Evolutionary conservation across 1,140 invertebrate species (phyloP).

Genomic region (Nasonia giraulti): DNA sequence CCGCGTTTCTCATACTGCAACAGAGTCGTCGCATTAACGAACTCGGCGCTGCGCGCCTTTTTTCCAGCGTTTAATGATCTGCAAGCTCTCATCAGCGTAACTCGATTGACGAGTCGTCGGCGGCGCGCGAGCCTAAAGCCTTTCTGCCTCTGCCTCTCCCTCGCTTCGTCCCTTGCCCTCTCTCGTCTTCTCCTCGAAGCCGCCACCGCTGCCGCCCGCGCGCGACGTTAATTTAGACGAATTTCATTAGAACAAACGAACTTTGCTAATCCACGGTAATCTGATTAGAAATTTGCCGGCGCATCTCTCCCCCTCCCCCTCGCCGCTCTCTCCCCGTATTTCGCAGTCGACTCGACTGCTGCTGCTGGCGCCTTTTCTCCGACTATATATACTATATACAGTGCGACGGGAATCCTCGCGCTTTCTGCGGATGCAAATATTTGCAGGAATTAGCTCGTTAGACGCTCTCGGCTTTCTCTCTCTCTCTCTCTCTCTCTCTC

Average conservation of each 20-base stretch:
- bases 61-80: slow-evolving; percentile 38
- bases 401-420: slow-evolving; percentile 56
- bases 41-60: not conserved
- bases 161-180: slow-evolving; percentile 8
- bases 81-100: slow-evolving; percentile 51
- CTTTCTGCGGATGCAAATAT: slow-evolving; percentile 62
- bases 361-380: slow-evolving; percentile 3
- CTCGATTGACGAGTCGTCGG: slow-evolving; percentile 39
- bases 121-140: slow-evolving; percentile 38
- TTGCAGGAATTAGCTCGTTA: slow-evolving; percentile 67
- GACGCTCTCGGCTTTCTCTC: slow-evolving; percentile 42
- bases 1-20: not conserved
- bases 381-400: slow-evolving; percentile 1
- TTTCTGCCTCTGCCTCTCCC: slow-evolving; percentile 43
- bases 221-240: slow-evolving; percentile 72
- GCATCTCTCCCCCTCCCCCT: slow-evolving; percentile 29
- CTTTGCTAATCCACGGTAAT: slow-evolving; percentile 74
- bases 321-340: slow-evolving; percentile 45
- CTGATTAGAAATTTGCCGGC: slow-evolving; percentile 73
- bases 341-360: not conserved
- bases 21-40: not conserved
- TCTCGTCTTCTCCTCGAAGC: slow-evolving; percentile 1
- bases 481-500: too few species aligned
- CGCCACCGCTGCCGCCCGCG: slow-evolving; percentile 15
- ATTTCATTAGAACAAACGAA: slow-evolving; percentile 76